Evolutionary conservation across 2,113 vertebrate genomes (phyloP).

Genomic region (Podiceps cristatus): DNA sequence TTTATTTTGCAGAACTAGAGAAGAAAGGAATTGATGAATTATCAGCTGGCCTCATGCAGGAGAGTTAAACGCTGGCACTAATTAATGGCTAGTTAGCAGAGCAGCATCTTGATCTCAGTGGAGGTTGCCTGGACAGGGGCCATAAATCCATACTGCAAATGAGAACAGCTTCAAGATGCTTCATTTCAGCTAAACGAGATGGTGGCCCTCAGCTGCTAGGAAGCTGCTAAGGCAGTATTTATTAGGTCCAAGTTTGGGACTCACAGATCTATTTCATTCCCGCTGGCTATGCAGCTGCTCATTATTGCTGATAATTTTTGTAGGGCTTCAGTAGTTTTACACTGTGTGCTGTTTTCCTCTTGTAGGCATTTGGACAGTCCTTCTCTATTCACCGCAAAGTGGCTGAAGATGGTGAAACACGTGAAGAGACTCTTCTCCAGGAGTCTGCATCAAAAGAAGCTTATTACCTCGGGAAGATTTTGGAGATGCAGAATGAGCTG

Average conservation of each 20-base stretch:
- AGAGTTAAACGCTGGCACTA: neutral
- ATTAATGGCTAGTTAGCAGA: conserved; percentile 20
- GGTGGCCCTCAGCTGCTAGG: neutral
- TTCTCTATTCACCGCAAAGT: conserved; percentile 96
- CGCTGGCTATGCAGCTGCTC: neutral
- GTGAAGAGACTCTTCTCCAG: conserved; percentile 94
- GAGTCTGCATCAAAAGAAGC: conserved; percentile 96
- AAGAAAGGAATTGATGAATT: neutral
- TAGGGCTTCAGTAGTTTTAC: neutral
- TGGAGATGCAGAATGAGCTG: conserved; percentile 93
- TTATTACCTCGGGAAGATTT: conserved; percentile 89
- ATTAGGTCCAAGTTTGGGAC: neutral
- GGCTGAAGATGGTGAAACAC: conserved; percentile 93
- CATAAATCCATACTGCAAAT: neutral
- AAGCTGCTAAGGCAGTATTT: neutral
- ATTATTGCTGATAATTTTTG: neutral
- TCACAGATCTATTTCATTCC: neutral
- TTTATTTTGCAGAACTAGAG: neutral
- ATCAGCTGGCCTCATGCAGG: neutral
- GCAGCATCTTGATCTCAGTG: conserved; percentile 23
- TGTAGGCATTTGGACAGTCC: conserved; percentile 96
- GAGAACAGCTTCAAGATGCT: neutral
- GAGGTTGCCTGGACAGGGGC: neutral
- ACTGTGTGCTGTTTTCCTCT: neutral
- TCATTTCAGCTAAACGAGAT: neutral